phyloP scores from a whole-genome alignment of 2,797 vertebrate genomes.

The Spea hammondii region DNA sequence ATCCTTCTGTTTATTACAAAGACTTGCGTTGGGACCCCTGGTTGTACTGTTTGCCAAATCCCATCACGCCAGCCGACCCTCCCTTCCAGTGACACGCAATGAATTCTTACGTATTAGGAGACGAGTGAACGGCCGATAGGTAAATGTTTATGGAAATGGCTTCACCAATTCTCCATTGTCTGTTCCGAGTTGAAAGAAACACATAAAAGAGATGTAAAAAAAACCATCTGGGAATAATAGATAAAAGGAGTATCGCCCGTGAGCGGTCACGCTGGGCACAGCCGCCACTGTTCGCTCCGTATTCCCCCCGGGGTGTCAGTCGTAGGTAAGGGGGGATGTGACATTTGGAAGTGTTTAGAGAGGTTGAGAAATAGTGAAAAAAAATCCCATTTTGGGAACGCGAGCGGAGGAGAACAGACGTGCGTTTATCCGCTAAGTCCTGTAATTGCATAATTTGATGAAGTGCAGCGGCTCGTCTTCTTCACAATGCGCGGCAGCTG shows the following conservation, averaged over 20 bases:
- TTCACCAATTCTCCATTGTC: background rate
- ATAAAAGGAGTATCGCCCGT: background rate
- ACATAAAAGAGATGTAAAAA: background rate
- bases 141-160: background rate
- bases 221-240: constrained; percentile 16
- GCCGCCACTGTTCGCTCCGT: background rate
- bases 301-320: background rate
- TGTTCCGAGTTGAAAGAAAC: background rate
- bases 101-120: background rate
- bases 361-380: constrained; percentile 4
- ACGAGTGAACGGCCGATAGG: background rate
- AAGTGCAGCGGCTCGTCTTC: too few relatives aligned
- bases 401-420: background rate
- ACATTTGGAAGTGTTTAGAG: constrained; percentile 33
- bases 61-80: too few relatives aligned
- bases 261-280: background rate
- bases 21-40: too few relatives aligned
- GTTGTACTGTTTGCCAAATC: too few relatives aligned
- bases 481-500: too few relatives aligned
- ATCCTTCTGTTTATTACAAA: too few relatives aligned
- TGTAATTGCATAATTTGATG: background rate
- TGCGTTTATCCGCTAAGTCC: background rate
- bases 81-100: background rate
- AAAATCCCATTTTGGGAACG: background rate
- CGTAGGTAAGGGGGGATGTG: background rate